Base-by-base conservation (phyloP, 2,797 vertebrate genomes). In the Natrix natrix region DNA sequence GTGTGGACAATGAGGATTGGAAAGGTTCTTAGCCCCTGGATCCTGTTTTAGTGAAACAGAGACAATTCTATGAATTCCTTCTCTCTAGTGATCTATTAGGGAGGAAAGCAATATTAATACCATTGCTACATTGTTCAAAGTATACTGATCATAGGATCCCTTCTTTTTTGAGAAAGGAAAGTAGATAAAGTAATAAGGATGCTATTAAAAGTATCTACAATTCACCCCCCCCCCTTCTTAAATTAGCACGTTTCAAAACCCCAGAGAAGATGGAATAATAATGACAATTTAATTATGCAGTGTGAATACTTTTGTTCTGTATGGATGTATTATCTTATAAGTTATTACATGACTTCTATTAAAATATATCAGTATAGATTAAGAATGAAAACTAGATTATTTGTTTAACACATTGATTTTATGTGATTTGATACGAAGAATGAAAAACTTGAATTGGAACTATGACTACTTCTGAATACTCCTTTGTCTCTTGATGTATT, bases 351-450 rank as follows among this genome's bases (percentile, higher is more conserved):
- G 78, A 61, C 55, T 88, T 93, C 28, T 56, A 74, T 91, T 87
- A 88, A 93, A 87, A 37, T 86, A 87, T 91, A 91, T 93, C 61
- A 91, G 78, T 55, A 78, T 43, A 88, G 92, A 91, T 93, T 93
- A 91, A 74, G 37, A 87, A 69, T 86, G 52, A 88, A 74, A 57
- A 61, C 60, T 93, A 87, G 69, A 93, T 86, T 86, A 90, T 37
- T 93, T 28, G 6, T 78, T 0, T 57, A 63, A 59, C 16, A 60
- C 89, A 93, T 48, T 90, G 52, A 60, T 88, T 93, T 93, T 88
- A 91, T 87, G 37, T 43, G 61, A 26, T 17, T 59, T 56, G 48
- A 14, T 93, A 63, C 86, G 28, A 74, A 59, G 55, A 74, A 91
- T 60, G 61, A 55, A 24, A 78, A 74, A 8, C 43, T 61, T 52